phyloP scores from a whole-genome alignment of 2,113 vertebrate species.

The Notothenia rossii region DNA sequence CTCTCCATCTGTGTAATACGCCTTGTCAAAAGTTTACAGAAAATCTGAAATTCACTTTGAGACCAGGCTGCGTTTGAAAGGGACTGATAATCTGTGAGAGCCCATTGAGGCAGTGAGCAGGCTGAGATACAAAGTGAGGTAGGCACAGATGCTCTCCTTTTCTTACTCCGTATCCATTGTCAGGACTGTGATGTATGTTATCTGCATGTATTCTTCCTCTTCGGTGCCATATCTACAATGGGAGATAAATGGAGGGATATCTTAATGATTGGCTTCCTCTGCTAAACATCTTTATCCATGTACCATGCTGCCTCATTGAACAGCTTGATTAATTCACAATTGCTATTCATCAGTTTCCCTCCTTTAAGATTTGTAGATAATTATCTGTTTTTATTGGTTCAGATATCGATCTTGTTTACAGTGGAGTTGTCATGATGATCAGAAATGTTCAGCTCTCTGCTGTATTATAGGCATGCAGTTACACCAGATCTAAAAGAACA shows the following conservation, averaged over 20 bases:
- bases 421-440: conserved; percentile 18
- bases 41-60: conserved; percentile 71
- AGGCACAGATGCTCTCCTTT: conserved; percentile 39
- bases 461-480: not conserved
- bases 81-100: conserved; percentile 26
- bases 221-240: conserved; percentile 21
- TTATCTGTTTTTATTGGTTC: conserved; percentile 19
- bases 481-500: not conserved
- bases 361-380: conserved; percentile 2
- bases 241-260: not conserved
- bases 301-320: conserved; percentile 21
- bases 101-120: conserved; percentile 48
- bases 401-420: conserved; percentile 32
- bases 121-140: conserved; percentile 55
- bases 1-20: conserved; percentile 76
- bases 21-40: conserved; percentile 75
- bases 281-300: not conserved
- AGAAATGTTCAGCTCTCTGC: conserved; percentile 8
- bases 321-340: conserved; percentile 11
- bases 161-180: conserved; percentile 49
- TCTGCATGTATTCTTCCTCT: conserved; percentile 25
- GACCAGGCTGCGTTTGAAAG: conserved; percentile 46
- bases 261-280: conserved; percentile 19
- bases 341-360: conserved; percentile 15
- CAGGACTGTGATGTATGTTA: conserved; percentile 1